A percentile compares a stretch with the other conserved stretches of the same genome.
Conservation (phyloP, 2,113 vertebrate species). For the Emberiza fucata region DNA sequence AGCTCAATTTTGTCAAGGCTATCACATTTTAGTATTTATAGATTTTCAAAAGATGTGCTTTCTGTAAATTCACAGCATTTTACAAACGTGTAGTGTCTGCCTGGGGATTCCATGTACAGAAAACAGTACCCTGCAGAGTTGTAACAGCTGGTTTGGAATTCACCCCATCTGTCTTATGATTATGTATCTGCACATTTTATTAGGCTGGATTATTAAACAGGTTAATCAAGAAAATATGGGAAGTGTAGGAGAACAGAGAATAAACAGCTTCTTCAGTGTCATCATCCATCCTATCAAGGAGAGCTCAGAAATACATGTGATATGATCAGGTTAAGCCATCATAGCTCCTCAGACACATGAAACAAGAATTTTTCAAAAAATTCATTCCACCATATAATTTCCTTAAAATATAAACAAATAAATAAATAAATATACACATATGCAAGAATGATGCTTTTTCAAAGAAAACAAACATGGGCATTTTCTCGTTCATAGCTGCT, state of each 20-base stretch:
- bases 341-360: background rate
- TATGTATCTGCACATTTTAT: background rate
- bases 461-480: background rate
- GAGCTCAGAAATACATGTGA: background rate
- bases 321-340: background rate
- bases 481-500: background rate
- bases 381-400: background rate
- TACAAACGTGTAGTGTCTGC: background rate
- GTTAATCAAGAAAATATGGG: slow-evolving; percentile 26
- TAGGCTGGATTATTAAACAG: slow-evolving; percentile 12
- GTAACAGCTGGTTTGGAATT: slow-evolving; percentile 25
- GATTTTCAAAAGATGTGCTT: background rate
- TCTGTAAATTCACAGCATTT: background rate
- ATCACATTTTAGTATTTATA: background rate
- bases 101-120: background rate
- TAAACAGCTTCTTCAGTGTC: background rate
- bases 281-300: background rate
- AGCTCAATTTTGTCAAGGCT: background rate
- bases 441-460: background rate
- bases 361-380: background rate
- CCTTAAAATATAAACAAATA: background rate
- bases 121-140: background rate
- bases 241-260: background rate
- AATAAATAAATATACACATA: background rate
- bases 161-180: background rate